Evolutionary conservation across 2,888 invertebrate genomes (phyloP).

Genomic region (Eilema griseolum): DNA sequence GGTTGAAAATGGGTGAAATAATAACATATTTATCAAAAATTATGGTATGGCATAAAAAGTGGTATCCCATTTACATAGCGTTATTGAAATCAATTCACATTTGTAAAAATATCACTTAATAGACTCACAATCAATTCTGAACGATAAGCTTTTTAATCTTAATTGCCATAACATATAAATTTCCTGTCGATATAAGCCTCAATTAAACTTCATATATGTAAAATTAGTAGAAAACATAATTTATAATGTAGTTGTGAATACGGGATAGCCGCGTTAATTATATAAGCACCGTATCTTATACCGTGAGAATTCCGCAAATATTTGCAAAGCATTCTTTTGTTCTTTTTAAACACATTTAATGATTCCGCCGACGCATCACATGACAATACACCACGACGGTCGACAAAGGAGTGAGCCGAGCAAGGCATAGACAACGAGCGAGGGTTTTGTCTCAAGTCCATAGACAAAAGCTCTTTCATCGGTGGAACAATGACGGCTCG

Average conservation of each 20-base stretch:
- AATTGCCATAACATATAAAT: conserved; percentile 46
- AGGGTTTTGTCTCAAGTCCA: conserved; percentile 77
- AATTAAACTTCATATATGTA: conserved; percentile 47
- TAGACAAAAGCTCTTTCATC: conserved; percentile 85
- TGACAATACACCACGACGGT: conserved; percentile 73
- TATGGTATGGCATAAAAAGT: too few relatives aligned
- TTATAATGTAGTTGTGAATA: conserved; percentile 25
- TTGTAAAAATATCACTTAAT: conserved; percentile 2
- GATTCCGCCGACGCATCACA: conserved; percentile 72
- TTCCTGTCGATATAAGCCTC: conserved; percentile 38
- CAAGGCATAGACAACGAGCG: conserved; percentile 79
- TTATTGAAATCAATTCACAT: conserved; percentile 1
- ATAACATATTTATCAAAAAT: not conserved
- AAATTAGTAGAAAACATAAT: conserved; percentile 34
- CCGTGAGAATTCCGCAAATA: conserved; percentile 77
- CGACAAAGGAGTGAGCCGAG: conserved; percentile 79
- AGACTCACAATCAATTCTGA: conserved; percentile 19
- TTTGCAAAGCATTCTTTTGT: conserved; percentile 72
- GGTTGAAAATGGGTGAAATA: not conserved
- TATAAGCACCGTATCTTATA: conserved; percentile 38
- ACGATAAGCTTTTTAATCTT: conserved; percentile 37
- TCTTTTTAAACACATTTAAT: conserved; percentile 71
- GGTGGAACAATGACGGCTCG: conserved; percentile 78
- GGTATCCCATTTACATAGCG: not conserved
- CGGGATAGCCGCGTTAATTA: conserved; percentile 39